Percentiles rank a stretch among this genome's conserved stretches.
Evolutionary conservation across 2,113 vertebrate genomes (phyloP).

Genomic region (Cyprinodon variegatus): DNA sequence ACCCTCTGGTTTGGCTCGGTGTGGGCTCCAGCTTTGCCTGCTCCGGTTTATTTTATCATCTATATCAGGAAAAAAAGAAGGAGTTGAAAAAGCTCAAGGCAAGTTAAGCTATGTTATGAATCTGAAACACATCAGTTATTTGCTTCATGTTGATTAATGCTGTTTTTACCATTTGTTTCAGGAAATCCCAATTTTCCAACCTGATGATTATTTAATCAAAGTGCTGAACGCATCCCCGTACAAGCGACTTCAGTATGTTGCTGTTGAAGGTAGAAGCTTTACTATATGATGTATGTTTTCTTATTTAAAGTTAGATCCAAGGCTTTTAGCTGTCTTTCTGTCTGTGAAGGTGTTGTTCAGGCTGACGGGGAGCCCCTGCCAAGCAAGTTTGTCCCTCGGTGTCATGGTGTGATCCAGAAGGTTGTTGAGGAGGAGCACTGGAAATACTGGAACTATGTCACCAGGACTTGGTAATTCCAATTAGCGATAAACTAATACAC

Average conservation of each 20-base stretch:
- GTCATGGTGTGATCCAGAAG: constrained; percentile 78
- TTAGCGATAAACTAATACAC: neutral
- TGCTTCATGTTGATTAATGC: neutral
- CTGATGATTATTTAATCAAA: constrained; percentile 68
- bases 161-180: constrained; percentile 3
- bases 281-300: neutral
- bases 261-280: constrained; percentile 74
- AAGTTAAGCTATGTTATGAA: neutral
- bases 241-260: constrained; percentile 76
- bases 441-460: constrained; percentile 70
- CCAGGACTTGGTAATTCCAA: constrained; percentile 62
- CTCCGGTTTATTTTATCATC: constrained; percentile 76
- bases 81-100: constrained; percentile 73
- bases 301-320: neutral
- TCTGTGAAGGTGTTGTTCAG: constrained; percentile 66
- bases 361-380: constrained; percentile 72
- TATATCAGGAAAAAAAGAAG: constrained; percentile 72
- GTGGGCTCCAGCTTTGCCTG: constrained; percentile 77
- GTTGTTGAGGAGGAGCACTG: constrained; percentile 62
- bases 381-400: constrained; percentile 73
- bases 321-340: neutral
- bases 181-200: constrained; percentile 76
- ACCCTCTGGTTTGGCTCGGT: constrained; percentile 67
- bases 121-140: neutral
- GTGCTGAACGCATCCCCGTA: constrained; percentile 61